Percentiles rank a stretch among this genome's conserved stretches.
phyloP scores from a whole-genome alignment of 2,888 invertebrate species.

The Ametastegia equiseti region DNA sequence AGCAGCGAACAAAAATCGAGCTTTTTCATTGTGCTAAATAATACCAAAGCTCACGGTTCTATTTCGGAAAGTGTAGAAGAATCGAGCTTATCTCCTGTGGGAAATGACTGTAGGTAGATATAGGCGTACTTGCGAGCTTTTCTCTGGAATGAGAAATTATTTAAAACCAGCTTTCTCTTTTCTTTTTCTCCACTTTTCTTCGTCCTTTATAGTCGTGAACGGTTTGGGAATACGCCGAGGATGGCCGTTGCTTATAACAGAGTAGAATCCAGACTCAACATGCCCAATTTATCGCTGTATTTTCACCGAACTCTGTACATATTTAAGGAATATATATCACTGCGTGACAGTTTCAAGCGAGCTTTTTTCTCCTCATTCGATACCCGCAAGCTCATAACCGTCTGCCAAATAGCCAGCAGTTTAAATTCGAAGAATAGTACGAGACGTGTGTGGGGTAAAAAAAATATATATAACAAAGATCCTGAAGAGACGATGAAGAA shows the following conservation, averaged over 20 bases:
- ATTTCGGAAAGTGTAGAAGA: background rate
- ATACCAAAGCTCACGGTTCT: background rate
- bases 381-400: background rate
- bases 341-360: background rate
- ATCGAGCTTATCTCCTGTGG: background rate
- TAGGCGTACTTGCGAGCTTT: too few species aligned
- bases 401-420: constrained; percentile 23
- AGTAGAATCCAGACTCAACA: background rate
- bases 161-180: background rate
- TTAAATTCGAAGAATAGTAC: background rate
- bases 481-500: background rate
- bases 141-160: background rate
- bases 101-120: background rate
- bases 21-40: background rate
- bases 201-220: too few species aligned
- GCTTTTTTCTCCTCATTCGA: background rate
- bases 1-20: background rate
- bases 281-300: background rate
- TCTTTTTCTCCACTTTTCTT: too few species aligned
- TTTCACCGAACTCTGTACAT: background rate
- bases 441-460: too few species aligned
- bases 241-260: background rate
- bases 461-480: background rate
- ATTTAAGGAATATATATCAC: background rate
- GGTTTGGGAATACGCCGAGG: too few species aligned